phyloP scores from a whole-genome alignment of 1,140 invertebrate genomes.

The Glossosoma conforme region DNA sequence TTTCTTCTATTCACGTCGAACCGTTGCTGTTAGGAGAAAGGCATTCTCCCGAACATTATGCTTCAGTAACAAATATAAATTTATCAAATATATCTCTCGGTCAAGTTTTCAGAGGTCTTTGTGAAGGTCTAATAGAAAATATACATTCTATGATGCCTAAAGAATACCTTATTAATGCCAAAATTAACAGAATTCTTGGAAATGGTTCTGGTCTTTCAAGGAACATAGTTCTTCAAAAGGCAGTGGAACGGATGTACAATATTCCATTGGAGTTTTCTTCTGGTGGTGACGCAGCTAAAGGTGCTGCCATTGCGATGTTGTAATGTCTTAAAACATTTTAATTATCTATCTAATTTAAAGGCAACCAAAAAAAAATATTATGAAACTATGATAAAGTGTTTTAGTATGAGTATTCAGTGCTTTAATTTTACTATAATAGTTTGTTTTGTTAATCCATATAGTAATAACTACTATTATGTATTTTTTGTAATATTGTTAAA shows the following conservation, averaged over 20 bases:
- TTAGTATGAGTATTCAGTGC: no score
- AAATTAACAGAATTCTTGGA: conserved; percentile 69
- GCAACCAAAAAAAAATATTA: no score
- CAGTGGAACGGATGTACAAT: conserved; percentile 60
- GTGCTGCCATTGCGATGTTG: conserved; percentile 63
- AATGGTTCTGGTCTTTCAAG: conserved; percentile 76
- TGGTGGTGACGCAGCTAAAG: conserved; percentile 73
- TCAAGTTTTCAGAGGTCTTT: conserved; percentile 68
- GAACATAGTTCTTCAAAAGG: conserved; percentile 69
- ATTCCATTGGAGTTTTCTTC: conserved; percentile 60
- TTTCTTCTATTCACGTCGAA: conserved; percentile 55
- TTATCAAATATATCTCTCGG: conserved; percentile 68
- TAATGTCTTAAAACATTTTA: no score
- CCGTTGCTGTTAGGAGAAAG: conserved; percentile 78
- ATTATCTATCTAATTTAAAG: no score
- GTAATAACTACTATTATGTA: no score
- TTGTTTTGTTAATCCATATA: no score
- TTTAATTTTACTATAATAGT: no score
- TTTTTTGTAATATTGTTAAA: no score
- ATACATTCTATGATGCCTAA: conserved; percentile 73
- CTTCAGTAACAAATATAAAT: conserved; percentile 64
- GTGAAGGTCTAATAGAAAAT: conserved; percentile 75
- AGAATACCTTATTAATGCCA: conserved; percentile 56
- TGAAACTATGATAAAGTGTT: no score
- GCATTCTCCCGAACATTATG: conserved; percentile 63